Percentiles rank a stretch among this genome's conserved stretches.
phyloP scores from a whole-genome alignment of 2,797 vertebrate species.

The Gambelia wislizenii region DNA sequence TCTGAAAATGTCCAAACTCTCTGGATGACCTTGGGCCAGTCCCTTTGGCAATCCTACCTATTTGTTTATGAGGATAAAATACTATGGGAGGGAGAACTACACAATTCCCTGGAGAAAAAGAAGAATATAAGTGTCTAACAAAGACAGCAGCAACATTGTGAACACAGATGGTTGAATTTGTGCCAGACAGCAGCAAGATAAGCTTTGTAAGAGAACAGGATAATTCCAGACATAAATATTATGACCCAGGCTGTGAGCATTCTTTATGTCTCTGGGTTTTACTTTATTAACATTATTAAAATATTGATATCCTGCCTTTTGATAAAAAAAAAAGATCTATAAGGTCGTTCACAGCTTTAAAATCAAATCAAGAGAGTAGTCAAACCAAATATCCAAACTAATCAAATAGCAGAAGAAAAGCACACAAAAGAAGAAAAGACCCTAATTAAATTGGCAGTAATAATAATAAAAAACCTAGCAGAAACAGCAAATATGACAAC shows the following conservation, averaged over 20 bases:
- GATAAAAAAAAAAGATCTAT: background rate
- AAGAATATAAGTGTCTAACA: too few species aligned
- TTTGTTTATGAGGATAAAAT: background rate
- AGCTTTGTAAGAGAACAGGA: background rate
- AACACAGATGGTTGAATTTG: rapidly evolving
- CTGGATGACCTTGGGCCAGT: background rate
- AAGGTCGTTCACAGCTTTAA: background rate
- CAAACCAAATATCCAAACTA: background rate
- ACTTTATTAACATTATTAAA: too few species aligned
- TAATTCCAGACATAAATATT: background rate
- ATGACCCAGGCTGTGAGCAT: too few species aligned
- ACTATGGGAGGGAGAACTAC: too few species aligned
- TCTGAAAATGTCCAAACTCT: too few species aligned
- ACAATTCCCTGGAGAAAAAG: background rate
- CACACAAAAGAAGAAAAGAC: background rate
- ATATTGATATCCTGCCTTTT: background rate
- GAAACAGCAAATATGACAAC: too few species aligned
- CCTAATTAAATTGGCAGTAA: background rate
- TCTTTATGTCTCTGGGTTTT: background rate
- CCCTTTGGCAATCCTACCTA: background rate
- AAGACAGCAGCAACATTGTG: background rate
- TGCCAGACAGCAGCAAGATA: background rate
- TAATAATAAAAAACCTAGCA: background rate
- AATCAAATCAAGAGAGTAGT: background rate
- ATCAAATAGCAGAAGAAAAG: background rate